A percentile compares a stretch with the other conserved stretches of the same genome.
phyloP scores from a whole-genome alignment of 2,888 invertebrate genomes.

The Orgyia antiqua region DNA sequence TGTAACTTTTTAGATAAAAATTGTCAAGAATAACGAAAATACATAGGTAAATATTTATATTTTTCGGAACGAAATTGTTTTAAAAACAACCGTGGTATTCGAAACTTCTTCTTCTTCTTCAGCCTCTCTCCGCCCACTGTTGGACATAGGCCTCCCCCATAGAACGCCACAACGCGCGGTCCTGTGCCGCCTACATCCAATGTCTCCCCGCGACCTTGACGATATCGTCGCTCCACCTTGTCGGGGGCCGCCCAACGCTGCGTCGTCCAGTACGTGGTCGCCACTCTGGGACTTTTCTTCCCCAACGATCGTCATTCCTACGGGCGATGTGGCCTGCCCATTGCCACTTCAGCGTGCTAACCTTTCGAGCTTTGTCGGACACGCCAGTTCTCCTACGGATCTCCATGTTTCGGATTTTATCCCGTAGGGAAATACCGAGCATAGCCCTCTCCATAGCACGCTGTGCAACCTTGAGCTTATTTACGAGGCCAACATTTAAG shows the following conservation, averaged over 20 bases:
- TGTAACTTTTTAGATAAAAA: conserved; percentile 20
- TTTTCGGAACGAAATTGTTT: too few species aligned
- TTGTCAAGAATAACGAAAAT: conserved; percentile 7
- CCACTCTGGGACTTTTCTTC: neutral
- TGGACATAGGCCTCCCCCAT: too few species aligned
- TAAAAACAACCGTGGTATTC: too few species aligned
- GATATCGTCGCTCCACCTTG: too few species aligned
- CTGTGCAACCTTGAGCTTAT: neutral
- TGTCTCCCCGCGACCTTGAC: too few species aligned
- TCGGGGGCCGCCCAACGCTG: too few species aligned
- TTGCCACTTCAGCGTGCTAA: neutral
- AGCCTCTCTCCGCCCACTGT: neutral
- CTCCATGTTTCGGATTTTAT: neutral
- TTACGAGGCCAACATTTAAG: neutral
- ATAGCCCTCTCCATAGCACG: neutral
- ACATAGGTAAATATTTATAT: too few species aligned
- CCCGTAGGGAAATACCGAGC: neutral
- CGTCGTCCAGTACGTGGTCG: neutral
- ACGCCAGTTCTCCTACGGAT: neutral
- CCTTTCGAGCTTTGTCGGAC: neutral
- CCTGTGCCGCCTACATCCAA: too few species aligned
- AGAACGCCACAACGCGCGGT: too few species aligned
- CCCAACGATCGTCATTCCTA: neutral
- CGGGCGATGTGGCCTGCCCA: neutral
- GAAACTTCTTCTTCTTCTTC: too few species aligned